Conservation (phyloP, 2,888 invertebrate genomes). For the Diaperis boleti region DNA sequence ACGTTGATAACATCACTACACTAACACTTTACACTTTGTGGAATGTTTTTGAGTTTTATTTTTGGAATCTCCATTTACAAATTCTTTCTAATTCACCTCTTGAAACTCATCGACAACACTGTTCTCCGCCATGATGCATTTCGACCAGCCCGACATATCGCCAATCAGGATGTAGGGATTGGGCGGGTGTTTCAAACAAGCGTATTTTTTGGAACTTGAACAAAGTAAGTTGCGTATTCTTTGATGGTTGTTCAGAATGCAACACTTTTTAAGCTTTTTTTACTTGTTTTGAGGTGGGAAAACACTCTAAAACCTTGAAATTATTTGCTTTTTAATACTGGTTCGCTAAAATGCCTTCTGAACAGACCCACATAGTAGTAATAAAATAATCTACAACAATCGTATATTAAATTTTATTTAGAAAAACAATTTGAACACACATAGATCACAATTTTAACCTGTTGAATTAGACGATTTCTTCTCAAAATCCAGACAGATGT, state of each 20-base stretch:
- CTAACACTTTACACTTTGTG: slow-evolving; percentile 32
- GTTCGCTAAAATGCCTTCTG: too few relatives aligned
- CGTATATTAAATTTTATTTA: not conserved
- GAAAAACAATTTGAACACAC: slow-evolving; percentile 6
- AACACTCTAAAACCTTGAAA: too few relatives aligned
- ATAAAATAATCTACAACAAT: too few relatives aligned
- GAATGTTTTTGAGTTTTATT: slow-evolving; percentile 37
- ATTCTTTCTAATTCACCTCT: slow-evolving; percentile 25
- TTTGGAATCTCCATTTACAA: slow-evolving; percentile 51
- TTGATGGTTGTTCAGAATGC: too few relatives aligned
- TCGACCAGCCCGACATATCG: slow-evolving; percentile 58
- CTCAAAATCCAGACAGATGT: slow-evolving; percentile 7
- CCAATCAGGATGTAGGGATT: slow-evolving; percentile 46
- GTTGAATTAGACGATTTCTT: not conserved
- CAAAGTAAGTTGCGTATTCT: too few relatives aligned
- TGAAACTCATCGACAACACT: slow-evolving; percentile 44
- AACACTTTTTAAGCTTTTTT: too few relatives aligned
- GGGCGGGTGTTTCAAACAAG: slow-evolving; percentile 46
- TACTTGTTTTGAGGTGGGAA: too few relatives aligned
- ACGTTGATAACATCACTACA: slow-evolving; percentile 53
- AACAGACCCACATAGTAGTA: too few relatives aligned
- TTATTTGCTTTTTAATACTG: too few relatives aligned
- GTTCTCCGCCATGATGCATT: slow-evolving; percentile 51
- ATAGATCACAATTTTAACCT: slow-evolving; percentile 1
- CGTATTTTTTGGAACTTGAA: not conserved